Percentiles rank a stretch among this genome's conserved stretches.
These are phyloP conservation scores for Onchidella celtica DNA, from an alignment of 2,888 invertebrate genomes.

Conservation along the genomic window DNA sequence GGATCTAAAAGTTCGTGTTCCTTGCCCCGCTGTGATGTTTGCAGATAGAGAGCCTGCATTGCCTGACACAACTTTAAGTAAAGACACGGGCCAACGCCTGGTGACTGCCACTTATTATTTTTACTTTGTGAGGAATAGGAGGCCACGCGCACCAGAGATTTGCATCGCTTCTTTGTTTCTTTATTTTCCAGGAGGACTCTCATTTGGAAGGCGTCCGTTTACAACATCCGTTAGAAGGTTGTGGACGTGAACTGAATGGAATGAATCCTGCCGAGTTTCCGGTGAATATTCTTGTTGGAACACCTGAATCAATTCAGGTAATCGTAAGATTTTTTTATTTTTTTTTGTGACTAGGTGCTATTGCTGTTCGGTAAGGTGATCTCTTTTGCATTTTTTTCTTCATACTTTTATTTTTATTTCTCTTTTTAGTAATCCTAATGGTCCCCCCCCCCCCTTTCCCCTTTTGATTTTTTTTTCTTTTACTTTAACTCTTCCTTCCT, in stretches of 20 bases:
- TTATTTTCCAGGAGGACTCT: not conserved
- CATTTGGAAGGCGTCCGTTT: not conserved
- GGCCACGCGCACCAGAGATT: not conserved
- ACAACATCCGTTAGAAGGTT: constrained; percentile 26
- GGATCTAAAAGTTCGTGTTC: constrained; percentile 30
- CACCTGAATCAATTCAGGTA: no score
- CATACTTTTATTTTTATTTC: no score
- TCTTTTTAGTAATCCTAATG: no score
- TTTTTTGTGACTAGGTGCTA: no score
- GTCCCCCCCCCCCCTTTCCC: no score
- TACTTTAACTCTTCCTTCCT: no score
- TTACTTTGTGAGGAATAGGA: not conserved
- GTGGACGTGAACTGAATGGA: not conserved
- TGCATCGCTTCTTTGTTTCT: constrained; percentile 25
- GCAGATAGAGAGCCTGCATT: constrained; percentile 12
- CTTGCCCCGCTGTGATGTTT: not conserved
- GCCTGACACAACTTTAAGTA: constrained; percentile 32
- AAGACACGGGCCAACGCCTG: not conserved
- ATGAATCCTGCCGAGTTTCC: no score
- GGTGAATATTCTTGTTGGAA: no score
- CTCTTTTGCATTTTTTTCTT: no score
- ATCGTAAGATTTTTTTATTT: no score
- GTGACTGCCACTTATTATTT: not conserved
- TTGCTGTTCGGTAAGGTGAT: no score
- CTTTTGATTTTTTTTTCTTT: no score